These are phyloP conservation scores for Vannuccia rotundouncinata DNA, from an alignment of 2,888 invertebrate species.

Conservation along the genomic window DNA sequence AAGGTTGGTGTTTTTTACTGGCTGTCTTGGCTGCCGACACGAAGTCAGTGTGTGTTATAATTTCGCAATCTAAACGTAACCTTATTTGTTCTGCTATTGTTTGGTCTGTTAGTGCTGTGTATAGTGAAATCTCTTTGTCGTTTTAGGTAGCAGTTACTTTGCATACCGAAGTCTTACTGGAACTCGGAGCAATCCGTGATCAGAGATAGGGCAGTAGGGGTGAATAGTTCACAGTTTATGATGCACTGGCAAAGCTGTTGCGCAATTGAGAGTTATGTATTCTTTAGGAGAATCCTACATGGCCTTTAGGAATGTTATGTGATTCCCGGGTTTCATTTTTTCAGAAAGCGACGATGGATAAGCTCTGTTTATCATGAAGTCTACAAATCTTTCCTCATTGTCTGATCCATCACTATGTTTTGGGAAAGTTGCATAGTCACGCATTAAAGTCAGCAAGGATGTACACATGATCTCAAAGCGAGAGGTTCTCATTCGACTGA, in stretches of 20 bases:
- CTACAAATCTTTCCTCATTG: not conserved
- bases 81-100: slow-evolving; percentile 19
- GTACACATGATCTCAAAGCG: not conserved
- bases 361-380: slow-evolving; percentile 8
- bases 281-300: not conserved
- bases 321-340: slow-evolving; percentile 6
- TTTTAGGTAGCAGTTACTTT: slow-evolving; percentile 5
- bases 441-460: slow-evolving; percentile 20
- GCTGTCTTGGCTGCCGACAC: not conserved
- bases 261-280: not conserved
- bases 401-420: not conserved
- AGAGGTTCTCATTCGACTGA: not conserved
- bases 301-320: not conserved
- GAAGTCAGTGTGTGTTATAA: not conserved
- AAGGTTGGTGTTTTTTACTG: not conserved
- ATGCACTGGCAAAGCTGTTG: slow-evolving; percentile 2
- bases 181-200: slow-evolving; percentile 12
- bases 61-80: not conserved
- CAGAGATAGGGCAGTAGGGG: slow-evolving; percentile 5
- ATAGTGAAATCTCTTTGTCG: not conserved
- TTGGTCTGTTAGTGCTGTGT: slow-evolving; percentile 6
- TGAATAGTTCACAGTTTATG: slow-evolving; percentile 7
- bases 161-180: slow-evolving; percentile 3
- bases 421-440: slow-evolving; percentile 13
- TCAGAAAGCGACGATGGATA: slow-evolving; percentile 3